Evolutionary conservation across 2,113 vertebrate species (phyloP).

Genomic region (Oostethus manadensis): DNA sequence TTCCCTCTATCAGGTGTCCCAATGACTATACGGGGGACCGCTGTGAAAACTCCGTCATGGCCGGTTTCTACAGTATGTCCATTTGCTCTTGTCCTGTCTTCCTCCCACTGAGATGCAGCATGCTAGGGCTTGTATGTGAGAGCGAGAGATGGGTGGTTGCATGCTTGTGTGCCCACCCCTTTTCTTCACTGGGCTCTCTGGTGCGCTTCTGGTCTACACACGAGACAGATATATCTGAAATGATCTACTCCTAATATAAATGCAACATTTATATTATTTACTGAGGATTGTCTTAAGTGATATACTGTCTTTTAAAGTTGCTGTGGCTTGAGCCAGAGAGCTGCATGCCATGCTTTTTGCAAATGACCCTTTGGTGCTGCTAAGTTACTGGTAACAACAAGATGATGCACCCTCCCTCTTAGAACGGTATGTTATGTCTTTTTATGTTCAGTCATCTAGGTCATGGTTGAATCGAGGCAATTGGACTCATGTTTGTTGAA

Average conservation of each 20-base stretch:
- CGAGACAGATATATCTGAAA: background rate
- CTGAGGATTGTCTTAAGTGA: background rate
- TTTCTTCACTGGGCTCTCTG: constrained; percentile 50
- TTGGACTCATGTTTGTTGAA: no score
- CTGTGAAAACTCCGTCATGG: constrained; percentile 99
- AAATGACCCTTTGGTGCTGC: constrained; percentile 51
- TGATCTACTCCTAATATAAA: no score
- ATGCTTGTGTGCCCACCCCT: constrained; percentile 44
- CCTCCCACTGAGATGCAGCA: constrained; percentile 62
- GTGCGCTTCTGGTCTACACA: constrained; percentile 25
- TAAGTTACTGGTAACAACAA: background rate
- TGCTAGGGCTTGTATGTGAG: constrained; percentile 44
- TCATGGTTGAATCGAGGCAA: no score
- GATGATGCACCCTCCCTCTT: no score
- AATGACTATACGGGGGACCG: constrained; percentile 99
- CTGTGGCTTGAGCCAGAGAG: constrained; percentile 19
- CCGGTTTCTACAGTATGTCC: constrained; percentile 99
- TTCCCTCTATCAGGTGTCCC: constrained; percentile 94
- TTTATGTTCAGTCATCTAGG: no score
- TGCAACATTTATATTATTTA: background rate
- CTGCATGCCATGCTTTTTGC: constrained; percentile 12
- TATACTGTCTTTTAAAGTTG: background rate
- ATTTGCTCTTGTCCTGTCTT: constrained; percentile 74
- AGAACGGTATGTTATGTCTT: no score
- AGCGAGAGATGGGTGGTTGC: constrained; percentile 15